These are phyloP conservation scores for Rhinichthys klamathensis DNA, from an alignment of 2,113 vertebrate genomes.

Conservation along the genomic window DNA sequence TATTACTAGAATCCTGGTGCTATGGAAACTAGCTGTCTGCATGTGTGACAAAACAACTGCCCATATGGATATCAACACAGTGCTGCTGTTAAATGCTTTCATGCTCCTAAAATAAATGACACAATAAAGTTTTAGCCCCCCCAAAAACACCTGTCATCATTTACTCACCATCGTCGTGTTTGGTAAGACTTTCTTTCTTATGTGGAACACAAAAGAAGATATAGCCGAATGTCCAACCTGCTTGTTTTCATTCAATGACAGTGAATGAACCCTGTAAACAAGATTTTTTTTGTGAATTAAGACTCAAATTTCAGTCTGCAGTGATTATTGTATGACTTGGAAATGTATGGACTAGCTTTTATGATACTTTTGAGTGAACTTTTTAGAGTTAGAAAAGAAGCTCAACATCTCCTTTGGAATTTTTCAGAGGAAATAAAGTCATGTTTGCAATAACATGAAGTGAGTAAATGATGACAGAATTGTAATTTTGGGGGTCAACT, in stretches of 20 bases:
- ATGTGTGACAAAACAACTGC: neutral
- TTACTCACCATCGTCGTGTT: neutral
- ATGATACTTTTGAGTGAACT: neutral
- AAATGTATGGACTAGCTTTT: too few relatives aligned
- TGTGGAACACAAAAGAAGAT: neutral
- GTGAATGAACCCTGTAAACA: too few relatives aligned
- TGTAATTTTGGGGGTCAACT: neutral
- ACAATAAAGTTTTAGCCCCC: neutral
- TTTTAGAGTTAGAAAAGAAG: neutral
- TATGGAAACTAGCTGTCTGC: constrained; percentile 35
- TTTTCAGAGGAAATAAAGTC: neutral
- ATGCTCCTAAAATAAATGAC: neutral
- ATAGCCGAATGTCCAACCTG: neutral
- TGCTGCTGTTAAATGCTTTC: constrained; percentile 6
- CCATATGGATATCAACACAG: neutral
- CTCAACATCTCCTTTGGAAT: neutral
- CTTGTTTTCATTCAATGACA: neutral
- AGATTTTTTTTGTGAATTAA: too few relatives aligned
- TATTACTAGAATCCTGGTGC: constrained; percentile 1
- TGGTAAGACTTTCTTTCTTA: neutral
- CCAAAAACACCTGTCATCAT: neutral
- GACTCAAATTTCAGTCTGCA: too few relatives aligned
- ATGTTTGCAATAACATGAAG: neutral
- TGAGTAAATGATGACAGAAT: neutral
- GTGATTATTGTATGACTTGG: too few relatives aligned